phyloP scores from a whole-genome alignment of 2,113 vertebrate species.

The Bubo bubo region DNA sequence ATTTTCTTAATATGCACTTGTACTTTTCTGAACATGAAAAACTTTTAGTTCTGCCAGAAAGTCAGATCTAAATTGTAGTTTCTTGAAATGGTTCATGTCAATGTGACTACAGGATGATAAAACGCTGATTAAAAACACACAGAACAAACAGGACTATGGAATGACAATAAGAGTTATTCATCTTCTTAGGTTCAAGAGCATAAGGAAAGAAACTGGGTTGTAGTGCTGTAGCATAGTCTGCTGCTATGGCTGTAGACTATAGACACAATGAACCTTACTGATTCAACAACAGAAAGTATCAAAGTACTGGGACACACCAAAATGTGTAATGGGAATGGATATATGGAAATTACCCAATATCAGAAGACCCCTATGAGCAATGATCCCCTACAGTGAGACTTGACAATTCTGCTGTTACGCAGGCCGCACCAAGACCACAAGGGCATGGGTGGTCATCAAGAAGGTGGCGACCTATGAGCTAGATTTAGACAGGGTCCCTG shows the following conservation, averaged over 20 bases:
- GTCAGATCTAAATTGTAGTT: background rate
- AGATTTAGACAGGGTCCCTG: background rate
- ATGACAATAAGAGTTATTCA: background rate
- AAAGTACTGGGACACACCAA: background rate
- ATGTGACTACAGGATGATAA: background rate
- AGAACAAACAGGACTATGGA: background rate
- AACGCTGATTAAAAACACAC: background rate
- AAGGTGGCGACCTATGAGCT: background rate
- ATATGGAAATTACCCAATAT: background rate
- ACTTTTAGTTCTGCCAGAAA: background rate
- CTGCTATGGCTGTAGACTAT: background rate
- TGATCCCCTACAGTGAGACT: background rate
- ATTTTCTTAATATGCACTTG: background rate
- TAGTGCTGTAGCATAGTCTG: background rate
- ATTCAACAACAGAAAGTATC: background rate
- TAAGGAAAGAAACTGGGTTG: background rate
- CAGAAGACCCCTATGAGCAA: background rate
- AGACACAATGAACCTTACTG: background rate
- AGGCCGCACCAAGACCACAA: background rate
- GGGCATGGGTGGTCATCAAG: background rate
- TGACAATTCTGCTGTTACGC: background rate
- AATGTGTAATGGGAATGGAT: background rate
- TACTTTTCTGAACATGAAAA: background rate
- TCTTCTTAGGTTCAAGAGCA: background rate
- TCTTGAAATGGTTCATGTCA: background rate